Evolutionary conservation across 1,140 invertebrate species (phyloP).

Genomic region (Apis cerana): DNA sequence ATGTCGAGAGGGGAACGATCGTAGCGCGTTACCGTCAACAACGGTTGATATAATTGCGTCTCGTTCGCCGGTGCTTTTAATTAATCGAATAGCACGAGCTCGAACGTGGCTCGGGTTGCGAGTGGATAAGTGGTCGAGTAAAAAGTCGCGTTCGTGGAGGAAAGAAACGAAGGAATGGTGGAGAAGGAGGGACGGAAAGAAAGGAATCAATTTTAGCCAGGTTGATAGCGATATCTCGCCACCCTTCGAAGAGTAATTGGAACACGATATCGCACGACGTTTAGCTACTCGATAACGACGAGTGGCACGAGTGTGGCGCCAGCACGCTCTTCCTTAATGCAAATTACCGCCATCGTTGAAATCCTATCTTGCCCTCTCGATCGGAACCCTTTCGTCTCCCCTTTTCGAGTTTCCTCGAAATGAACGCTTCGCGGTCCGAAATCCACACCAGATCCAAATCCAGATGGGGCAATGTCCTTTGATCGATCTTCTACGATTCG

Average conservation of each 20-base stretch:
- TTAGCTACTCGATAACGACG: slow-evolving; percentile 67
- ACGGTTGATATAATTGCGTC: slow-evolving; percentile 23
- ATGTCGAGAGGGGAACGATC: neutral
- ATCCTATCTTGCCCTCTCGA: slow-evolving; percentile 19
- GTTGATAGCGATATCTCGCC: slow-evolving; percentile 4
- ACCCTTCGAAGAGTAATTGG: slow-evolving; percentile 55
- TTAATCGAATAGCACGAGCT: slow-evolving; percentile 56
- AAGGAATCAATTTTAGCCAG: neutral
- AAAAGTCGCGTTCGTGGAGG: neutral
- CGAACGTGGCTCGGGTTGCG: neutral
- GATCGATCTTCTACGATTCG: neutral
- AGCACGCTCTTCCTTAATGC: slow-evolving; percentile 51
- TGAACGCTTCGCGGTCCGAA: neutral
- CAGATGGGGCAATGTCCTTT: neutral
- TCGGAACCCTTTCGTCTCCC: neutral
- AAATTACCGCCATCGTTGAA: slow-evolving; percentile 40
- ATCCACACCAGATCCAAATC: neutral
- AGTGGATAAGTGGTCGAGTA: slow-evolving; percentile 13
- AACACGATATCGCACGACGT: slow-evolving; percentile 67
- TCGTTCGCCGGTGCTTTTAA: slow-evolving; percentile 52
- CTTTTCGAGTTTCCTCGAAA: no score
- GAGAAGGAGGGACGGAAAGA: no score
- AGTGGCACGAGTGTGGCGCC: slow-evolving; percentile 53
- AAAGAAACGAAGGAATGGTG: neutral
- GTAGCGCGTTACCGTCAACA: neutral